Evolutionary conservation across 2,113 vertebrate genomes (phyloP), one percentile per base, ranked within the genome.

Genomic region (Cephalopholis sonnerati): DNA sequence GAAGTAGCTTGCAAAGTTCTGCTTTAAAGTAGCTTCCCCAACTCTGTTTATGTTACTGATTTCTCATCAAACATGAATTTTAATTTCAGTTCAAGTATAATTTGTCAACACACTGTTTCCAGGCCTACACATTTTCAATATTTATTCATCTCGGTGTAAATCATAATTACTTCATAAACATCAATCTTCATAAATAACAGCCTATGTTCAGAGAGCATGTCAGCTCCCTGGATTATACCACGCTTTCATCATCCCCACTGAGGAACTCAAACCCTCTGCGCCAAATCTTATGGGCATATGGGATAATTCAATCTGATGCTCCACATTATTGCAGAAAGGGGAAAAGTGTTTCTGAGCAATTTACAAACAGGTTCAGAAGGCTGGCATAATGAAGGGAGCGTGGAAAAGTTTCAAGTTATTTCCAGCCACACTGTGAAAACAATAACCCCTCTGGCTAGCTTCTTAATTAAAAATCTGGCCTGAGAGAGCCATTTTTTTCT

Each of bases 391-490:
- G 68, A 87, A 18, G 29, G 77, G 22, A 81, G 82, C 20, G 29
- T 89, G 74, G 89, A 91, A 74, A 89, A 64, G 74, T 78, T 91
- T 91, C 76, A 89, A 74, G 57, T 79, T 85, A 71, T 86, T 88
- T 89, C 70, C 77, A 84, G 81, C 63, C 66, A 79, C 65, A 51
- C 50, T 18, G 36, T 74, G 65, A 78, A 84, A 78, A 87, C 79
- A 88, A 85, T 78, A 91, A 81, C 58, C 88, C 84, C 76, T 79
- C 73, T 86, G 81, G 87, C 84, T 74, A 67, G 18, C 20, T 74
- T 84, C 66, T 86, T 91, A 87, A 91, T 93, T 93, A 90, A 89
- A 93, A 90, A 87, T 64, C 79, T 85, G 83, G 67, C 86, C 53
- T 36, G 54, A 64, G 74, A 87, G 83, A 86, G 59, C 20, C 7